phyloP scores from a whole-genome alignment of 2,113 vertebrate genomes.

The Tetrax tetrax region DNA sequence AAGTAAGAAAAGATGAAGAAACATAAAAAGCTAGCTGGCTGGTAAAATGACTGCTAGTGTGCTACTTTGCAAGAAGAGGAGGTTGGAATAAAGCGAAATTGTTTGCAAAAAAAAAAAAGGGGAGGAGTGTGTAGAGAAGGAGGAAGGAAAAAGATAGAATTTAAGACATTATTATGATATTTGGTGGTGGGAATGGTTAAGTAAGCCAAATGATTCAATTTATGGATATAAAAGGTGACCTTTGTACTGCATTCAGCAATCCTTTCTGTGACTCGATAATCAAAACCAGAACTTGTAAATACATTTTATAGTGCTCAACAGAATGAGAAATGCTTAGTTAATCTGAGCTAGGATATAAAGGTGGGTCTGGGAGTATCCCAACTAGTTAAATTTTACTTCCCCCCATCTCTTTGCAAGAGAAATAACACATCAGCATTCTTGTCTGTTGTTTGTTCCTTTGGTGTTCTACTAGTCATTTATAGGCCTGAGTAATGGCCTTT shows the following conservation, averaged over 20 bases:
- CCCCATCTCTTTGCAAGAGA: neutral
- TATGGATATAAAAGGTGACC: neutral
- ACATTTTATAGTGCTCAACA: neutral
- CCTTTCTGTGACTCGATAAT: constrained; percentile 1
- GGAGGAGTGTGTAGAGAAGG: neutral
- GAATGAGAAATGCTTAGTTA: neutral
- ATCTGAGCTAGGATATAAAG: neutral
- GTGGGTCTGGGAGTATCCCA: neutral
- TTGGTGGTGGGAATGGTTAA: neutral
- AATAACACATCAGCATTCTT: neutral
- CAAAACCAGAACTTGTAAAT: neutral
- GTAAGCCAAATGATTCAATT: neutral
- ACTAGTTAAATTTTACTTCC: neutral
- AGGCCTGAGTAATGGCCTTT: neutral
- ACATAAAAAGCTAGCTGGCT: neutral
- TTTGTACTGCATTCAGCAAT: constrained; percentile 22
- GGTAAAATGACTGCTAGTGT: neutral
- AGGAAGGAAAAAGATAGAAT: neutral
- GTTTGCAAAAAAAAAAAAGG: neutral
- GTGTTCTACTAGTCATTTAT: neutral
- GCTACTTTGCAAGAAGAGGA: neutral
- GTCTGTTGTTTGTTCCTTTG: neutral
- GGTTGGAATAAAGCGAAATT: neutral
- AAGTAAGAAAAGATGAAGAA: neutral
- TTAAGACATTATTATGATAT: neutral